phyloP scores from a whole-genome alignment of 2,888 invertebrate genomes.

The Cheilosia vulpina region DNA sequence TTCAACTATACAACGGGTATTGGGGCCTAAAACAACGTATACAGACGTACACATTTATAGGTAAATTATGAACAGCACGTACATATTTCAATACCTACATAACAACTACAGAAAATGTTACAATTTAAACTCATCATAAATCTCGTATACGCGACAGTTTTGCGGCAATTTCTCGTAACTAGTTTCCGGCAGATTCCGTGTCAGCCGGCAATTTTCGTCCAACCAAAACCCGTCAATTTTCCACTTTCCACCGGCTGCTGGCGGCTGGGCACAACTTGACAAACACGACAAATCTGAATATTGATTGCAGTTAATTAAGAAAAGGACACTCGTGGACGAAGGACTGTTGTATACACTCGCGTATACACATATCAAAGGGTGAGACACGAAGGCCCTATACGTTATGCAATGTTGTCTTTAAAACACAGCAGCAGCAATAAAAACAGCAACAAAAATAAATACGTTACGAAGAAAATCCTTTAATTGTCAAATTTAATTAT shows the following conservation, averaged over 20 bases:
- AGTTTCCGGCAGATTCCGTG: constrained; percentile 76
- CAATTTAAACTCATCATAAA: constrained; percentile 77
- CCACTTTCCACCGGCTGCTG: constrained; percentile 68
- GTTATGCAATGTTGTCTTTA: constrained; percentile 39
- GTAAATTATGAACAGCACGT: constrained; percentile 26
- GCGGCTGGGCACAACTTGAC: constrained; percentile 51
- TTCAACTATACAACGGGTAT: too few relatives aligned
- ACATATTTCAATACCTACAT: constrained; percentile 23
- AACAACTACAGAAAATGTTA: constrained; percentile 54
- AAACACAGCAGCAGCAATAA: constrained; percentile 16
- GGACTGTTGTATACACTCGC: constrained; percentile 4
- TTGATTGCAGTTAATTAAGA: constrained; percentile 76
- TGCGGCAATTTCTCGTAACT: constrained; percentile 76
- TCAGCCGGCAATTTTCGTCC: constrained; percentile 60
- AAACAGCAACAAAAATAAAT: background rate
- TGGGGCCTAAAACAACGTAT: background rate
- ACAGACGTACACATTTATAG: constrained; percentile 2
- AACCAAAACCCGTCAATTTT: constrained; percentile 71
- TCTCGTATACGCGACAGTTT: constrained; percentile 77
- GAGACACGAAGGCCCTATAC: constrained; percentile 42
- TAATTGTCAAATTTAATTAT: constrained; percentile 75
- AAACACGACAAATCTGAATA: constrained; percentile 77
- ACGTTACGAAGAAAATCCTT: constrained; percentile 58
- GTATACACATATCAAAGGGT: constrained; percentile 50
- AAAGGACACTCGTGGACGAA: constrained; percentile 62